Percentiles rank a stretch among this genome's conserved stretches.
phyloP scores from a whole-genome alignment of 2,797 vertebrate species.

The Phataginus tricuspis region DNA sequence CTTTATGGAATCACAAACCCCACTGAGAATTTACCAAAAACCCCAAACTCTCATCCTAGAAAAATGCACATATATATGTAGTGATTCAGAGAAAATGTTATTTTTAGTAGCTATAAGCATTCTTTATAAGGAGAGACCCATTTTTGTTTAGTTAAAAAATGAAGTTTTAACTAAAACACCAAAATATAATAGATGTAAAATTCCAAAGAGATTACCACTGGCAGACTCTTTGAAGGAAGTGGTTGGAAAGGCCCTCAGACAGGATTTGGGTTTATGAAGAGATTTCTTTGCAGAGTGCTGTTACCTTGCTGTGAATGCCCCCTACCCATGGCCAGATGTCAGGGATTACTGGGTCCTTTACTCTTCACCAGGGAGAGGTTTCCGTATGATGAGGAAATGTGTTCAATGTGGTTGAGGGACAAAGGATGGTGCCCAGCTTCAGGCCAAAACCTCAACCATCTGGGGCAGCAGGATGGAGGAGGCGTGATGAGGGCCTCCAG shows the following conservation, averaged over 20 bases:
- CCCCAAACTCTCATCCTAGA: background rate
- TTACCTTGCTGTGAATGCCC: background rate
- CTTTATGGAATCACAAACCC: background rate
- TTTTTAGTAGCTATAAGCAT: background rate
- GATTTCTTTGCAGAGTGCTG: background rate
- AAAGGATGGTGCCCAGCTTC: background rate
- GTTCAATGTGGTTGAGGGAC: background rate
- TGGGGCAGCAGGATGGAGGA: background rate
- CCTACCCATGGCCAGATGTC: background rate
- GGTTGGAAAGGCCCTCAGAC: background rate
- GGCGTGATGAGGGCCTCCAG: accelerated
- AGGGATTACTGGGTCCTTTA: background rate
- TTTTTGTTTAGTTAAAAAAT: background rate
- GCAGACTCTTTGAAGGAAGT: background rate
- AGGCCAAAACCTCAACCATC: background rate
- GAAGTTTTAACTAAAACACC: background rate
- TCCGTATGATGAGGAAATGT: background rate
- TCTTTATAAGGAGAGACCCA: background rate
- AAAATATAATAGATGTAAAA: background rate
- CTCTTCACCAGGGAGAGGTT: background rate
- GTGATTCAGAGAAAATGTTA: background rate
- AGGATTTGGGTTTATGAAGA: background rate
- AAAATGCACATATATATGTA: background rate
- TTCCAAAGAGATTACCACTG: background rate
- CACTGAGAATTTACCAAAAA: background rate